Percentiles rank a stretch among this genome's conserved stretches.
phyloP scores from a whole-genome alignment of 1,140 invertebrate genomes.

The Bombyx mandarina region DNA sequence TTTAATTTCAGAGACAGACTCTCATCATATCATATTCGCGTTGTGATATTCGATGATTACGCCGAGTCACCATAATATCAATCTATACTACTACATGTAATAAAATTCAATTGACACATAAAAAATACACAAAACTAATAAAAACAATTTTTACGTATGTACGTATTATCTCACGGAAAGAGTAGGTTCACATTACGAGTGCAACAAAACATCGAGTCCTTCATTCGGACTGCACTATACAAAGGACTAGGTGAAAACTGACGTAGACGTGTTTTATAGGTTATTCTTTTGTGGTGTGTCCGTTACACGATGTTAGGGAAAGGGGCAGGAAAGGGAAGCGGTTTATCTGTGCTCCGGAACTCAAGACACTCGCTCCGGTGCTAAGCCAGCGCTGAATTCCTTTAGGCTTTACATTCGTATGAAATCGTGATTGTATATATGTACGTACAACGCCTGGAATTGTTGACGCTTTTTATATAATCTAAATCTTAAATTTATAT shows the following conservation, averaged over 20 bases:
- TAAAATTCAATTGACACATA: too few relatives aligned
- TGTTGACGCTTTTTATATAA: too few relatives aligned
- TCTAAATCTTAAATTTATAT: too few relatives aligned
- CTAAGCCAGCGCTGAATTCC: slow-evolving; percentile 28
- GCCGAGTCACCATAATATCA: too few relatives aligned
- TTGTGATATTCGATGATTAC: too few relatives aligned
- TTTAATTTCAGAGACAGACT: too few relatives aligned
- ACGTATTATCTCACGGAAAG: not conserved
- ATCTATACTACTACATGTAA: too few relatives aligned
- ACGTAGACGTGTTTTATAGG: slow-evolving; percentile 20
- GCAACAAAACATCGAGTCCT: not conserved
- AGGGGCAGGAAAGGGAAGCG: slow-evolving; percentile 58
- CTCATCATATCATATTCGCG: too few relatives aligned
- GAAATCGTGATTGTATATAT: slow-evolving; percentile 26
- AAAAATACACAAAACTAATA: not conserved
- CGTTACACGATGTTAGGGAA: slow-evolving; percentile 48
- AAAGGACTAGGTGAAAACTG: slow-evolving; percentile 22
- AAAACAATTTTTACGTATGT: not conserved
- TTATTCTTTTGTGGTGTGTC: slow-evolving; percentile 45
- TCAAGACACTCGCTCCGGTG: slow-evolving; percentile 42
- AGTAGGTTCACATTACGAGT: not conserved
- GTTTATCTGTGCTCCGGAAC: slow-evolving; percentile 64
- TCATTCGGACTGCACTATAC: not conserved
- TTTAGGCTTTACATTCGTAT: slow-evolving; percentile 46
- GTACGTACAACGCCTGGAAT: too few relatives aligned